Base-by-base conservation (phyloP, 2,888 invertebrate genomes). In the Hanleya hanleyi region DNA sequence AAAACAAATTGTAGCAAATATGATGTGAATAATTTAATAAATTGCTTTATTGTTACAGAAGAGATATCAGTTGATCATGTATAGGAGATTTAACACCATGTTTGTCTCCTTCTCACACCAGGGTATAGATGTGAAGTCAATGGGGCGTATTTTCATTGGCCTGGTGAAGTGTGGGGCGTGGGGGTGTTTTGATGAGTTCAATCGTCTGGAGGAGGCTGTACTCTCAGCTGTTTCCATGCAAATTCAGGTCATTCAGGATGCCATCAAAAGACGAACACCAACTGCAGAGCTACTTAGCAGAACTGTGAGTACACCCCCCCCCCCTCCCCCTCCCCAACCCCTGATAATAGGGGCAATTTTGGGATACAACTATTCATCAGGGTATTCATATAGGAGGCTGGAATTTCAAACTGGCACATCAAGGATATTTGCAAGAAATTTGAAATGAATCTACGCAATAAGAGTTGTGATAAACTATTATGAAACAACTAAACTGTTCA, bases 181-280 rank as follows among this genome's bases (percentile, higher is more conserved):
- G 99, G 99, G 93, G 35, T 99, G 99, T 90, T 99, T 99, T 91
- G 99, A 99, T 91, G 99, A 99, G 92, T 99, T 99, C 92, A 99
- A 99, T 92, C 95, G 99, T 0, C 92, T 99, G 38, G 96, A 98
- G 84, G 96, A 97, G 87, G 95, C 95, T 57, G 98, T 99, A 0
- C 92, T 99, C 62, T 98, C 98, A 0, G 95, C 97, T 0, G 96
- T 98, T 37, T 96, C 99, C 6, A 97, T 97, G 93, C 95, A 98
- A 87, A 95, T 99, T 78, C 95, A 97, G 81, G 95, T 97, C 4
- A 95, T 99, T 74, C 96, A 99, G 89, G 93, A 93, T 77, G 94
- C 96, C 1, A 93, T 97, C 67, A 94, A 94, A 85, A 93, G 93
- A 77, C 93, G 93, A 77, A 81, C 83, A 0, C 86, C 87, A 36